Conservation (phyloP, 2,113 vertebrate genomes). For the Mohoua ochrocephala region DNA sequence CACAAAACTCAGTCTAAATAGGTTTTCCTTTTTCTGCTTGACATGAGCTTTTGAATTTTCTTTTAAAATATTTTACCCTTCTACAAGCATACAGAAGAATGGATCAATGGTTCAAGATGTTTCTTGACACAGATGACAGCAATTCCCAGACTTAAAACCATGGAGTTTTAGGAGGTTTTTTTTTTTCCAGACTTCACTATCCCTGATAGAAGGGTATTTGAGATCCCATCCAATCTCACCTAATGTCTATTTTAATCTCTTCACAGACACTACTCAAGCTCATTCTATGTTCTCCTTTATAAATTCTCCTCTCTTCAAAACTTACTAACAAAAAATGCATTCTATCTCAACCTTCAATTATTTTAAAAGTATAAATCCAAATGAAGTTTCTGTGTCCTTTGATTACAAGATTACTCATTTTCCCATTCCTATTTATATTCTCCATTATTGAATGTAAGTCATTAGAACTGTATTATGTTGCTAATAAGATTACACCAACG, state of each 20-base stretch:
- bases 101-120: background rate
- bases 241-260: background rate
- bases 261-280: rapidly evolving
- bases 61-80: background rate
- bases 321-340: background rate
- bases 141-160: background rate
- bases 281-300: background rate
- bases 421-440: background rate
- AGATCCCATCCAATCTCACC: background rate
- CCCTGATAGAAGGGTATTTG: background rate
- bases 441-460: background rate
- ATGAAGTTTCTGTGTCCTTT: background rate
- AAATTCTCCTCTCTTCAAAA: background rate
- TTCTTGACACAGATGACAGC: background rate
- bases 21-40: background rate
- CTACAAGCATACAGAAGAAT: background rate
- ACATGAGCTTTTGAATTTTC: background rate
- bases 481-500: background rate
- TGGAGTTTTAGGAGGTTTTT: background rate
- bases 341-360: background rate
- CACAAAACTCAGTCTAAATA: background rate
- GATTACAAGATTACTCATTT: background rate
- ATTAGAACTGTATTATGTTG: background rate
- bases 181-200: background rate
- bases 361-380: background rate